Evolutionary conservation across 1,140 invertebrate species (phyloP), one percentile per base, ranked within the genome.

Genomic region (Zaprionus camerounensis): DNA sequence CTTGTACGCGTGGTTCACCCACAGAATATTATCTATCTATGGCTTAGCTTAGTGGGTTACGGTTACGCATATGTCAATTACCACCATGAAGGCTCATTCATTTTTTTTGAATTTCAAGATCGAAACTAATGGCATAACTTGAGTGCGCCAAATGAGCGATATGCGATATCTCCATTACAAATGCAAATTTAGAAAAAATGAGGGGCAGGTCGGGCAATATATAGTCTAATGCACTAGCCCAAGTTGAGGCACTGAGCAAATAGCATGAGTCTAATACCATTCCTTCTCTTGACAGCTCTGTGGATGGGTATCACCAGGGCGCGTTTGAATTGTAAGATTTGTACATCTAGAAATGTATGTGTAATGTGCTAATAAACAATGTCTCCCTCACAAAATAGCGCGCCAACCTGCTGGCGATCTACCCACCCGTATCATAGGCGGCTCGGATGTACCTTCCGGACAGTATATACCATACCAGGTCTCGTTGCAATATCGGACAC

Each of bases 81-180:
- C 85, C 84, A 56, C 57, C 85, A 90, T 72, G 62, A 71, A 38
- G 26, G 49, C 58, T 64, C 63, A 71, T 85, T 79, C 72, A 59
- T 62, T 64, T 79, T 79, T 83, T 81, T 46, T 34, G 44, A 73
- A 76, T 90, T 88, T 88, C 85, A 88, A 88, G 84, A 90, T 76
- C 81, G 85, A 84, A 90, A 81, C 55, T 81, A 88, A 88, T 88
- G 81, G 85, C 84, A 90, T 88, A 84, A 90, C 66, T 62, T 63
- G 57, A 36, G 46, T 61, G 44, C 49, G 6, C 7, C n/a, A 44
- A 44, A 44, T 44, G n/a, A 46, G 41, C 57, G 62, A 65, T 12
- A n/a, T 56, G 79, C 81, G 65, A 63, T 88, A 90, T 70, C 56
- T 79, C 1, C 31, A 34, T 34, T 34, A 34, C 31, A n/a, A 5